Conservation (phyloP, 1,140 invertebrate species). For the Hirudo medicinalis region DNA sequence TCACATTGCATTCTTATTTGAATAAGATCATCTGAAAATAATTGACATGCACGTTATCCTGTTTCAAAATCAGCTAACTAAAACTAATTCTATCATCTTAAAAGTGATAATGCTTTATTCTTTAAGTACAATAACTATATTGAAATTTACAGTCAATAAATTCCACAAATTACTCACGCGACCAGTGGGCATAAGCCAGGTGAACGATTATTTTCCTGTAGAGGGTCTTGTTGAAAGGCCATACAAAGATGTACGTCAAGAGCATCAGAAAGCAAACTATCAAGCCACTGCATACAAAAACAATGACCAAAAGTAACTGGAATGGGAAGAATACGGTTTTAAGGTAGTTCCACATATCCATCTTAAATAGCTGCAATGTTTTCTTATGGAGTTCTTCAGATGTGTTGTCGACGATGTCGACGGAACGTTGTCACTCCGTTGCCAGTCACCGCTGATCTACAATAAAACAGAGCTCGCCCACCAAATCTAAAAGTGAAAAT, state of each 20-base stretch:
- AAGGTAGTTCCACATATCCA: background rate
- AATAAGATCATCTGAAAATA: background rate
- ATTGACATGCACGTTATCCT: background rate
- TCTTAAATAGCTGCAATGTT: constrained; percentile 5
- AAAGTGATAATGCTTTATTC: constrained; percentile 17
- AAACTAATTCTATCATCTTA: background rate
- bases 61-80: background rate
- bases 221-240: constrained; percentile 36
- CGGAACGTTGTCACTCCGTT: no score
- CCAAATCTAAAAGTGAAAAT: no score
- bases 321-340: constrained; percentile 25
- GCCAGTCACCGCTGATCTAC: no score
- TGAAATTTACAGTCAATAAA: constrained; percentile 14
- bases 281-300: constrained; percentile 75
- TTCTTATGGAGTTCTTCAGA: no score
- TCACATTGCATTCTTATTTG: background rate
- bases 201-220: constrained; percentile 84
- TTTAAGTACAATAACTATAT: constrained; percentile 16
- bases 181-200: constrained; percentile 71
- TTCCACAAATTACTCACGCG: constrained; percentile 58
- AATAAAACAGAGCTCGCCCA: no score
- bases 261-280: constrained; percentile 58
- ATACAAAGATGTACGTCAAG: constrained; percentile 31
- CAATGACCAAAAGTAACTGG: constrained; percentile 70
- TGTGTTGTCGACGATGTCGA: no score